Base-by-base conservation (phyloP, 1,140 invertebrate species). In the Archivesica marissinica region DNA sequence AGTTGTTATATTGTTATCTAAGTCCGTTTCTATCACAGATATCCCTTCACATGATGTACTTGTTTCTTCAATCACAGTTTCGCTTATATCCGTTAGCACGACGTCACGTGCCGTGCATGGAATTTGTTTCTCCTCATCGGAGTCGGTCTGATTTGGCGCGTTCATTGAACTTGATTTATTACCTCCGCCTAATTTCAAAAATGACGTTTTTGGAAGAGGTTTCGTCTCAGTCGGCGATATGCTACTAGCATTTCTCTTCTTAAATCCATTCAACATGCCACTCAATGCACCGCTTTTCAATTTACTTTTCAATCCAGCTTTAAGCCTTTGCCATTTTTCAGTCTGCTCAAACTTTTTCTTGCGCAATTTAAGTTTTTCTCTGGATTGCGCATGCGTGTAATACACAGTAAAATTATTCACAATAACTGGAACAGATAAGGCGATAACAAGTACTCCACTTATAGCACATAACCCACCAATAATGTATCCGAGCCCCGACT, bases 361-460 rank as follows among this genome's bases (percentile, higher is more conserved):
- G 33, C 87, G 41, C 35, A 86, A 52, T 59, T 87, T 87, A 9
- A 90, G 74, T 87, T 90, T 90, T 75, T 83, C 84, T 72, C 88
- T 64, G 39, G 88, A 87, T 52, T 91, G 87, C 13, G 90, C 90
- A 86, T 90, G 89, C 25, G 86, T 86, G 70, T 91, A 91, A 74
- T 90, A 93, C 11, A 92, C 54, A 1, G 91, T 91, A 72, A 93
- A 93, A 78, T 93, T 93, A 66, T 91, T 92, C 11, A 92, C 92
- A 30, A 92, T 91, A 23, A 91, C 91, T 2, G 92, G 92, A 23
- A 93, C 91, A 0, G 91, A 91, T 28, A 93, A 80, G 13, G 91
- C 91, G 17, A 92, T 89, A 13, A 91, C 89, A 3, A 93, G 81
- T 13, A 93, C 89, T 39, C 92, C 92, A 81, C 88, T 89, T 33